Evolutionary conservation across 2,888 invertebrate genomes (phyloP), one percentile per base, ranked within the genome.

Genomic region (Hedya salicella): DNA sequence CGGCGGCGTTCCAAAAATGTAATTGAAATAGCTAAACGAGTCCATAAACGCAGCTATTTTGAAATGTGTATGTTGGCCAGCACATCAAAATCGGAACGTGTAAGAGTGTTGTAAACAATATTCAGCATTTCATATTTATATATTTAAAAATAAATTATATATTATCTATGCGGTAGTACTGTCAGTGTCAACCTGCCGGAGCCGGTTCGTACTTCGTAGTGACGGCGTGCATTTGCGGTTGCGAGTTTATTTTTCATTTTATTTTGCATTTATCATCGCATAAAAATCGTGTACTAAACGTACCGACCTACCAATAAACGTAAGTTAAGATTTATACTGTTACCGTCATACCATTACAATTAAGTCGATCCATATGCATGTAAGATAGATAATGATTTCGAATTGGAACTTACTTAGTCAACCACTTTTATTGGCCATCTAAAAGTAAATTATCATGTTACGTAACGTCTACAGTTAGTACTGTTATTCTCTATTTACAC

Each of bases 391-490:
- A 21, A 36, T 6, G 11, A 42, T 17, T 30, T 56, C 42, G 32
- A 6, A 32, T 32, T 46, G 57, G 32, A 57, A 32, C 44, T 16
- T 46, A 40, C 44, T 16, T 46, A 40, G 5, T 13, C 44, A 17
- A 44, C 2, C 6, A 36, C 36, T 36, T 17, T 13, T 44, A 30
- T 42, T 13, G 3, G n/a, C n/a, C 30, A 46, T 57, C 30, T 57
- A 30, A 17, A 4, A 4, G 17, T 57, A 46, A 46, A 57, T 57
- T 19, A 46, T 32, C 32, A 46, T 44, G 30, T 57, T 57, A 46
- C 57, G 46, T 57, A 57, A 57, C 13, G 11, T 21, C 1, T 30
- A 17, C 32, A 44, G 25, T n/a, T n/a, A 25, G 32, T 57, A 21
- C 17, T 30, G 17, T 17, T 32, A 44, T 30, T 46, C n/a, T 42